phyloP scores from a whole-genome alignment of 2,888 invertebrate species.

The Agrilus cyanescens region DNA sequence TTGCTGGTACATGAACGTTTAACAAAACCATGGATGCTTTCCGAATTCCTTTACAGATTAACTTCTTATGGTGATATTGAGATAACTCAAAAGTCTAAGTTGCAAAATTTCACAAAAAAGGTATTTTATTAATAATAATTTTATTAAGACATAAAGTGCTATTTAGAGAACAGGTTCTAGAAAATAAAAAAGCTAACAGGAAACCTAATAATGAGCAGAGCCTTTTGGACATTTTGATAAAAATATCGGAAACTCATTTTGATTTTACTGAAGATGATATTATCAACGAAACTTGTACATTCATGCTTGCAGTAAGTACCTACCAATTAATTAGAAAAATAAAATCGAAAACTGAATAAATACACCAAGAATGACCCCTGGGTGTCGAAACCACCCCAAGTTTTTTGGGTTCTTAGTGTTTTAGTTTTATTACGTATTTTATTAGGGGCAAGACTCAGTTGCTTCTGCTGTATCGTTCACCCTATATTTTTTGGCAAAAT shows the following conservation, averaged over 20 bases:
- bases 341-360: background rate
- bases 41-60: slow-evolving; percentile 42
- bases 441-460: slow-evolving; percentile 48
- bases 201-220: slow-evolving; percentile 8
- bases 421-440: slow-evolving; percentile 4
- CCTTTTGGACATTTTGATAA: slow-evolving; percentile 43
- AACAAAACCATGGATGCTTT: slow-evolving; percentile 43
- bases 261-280: slow-evolving; percentile 45
- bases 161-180: slow-evolving; percentile 7
- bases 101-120: slow-evolving; percentile 37
- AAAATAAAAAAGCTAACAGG: slow-evolving; percentile 7
- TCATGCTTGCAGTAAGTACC: slow-evolving; percentile 44
- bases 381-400: too few relatives aligned
- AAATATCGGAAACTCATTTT: slow-evolving; percentile 38
- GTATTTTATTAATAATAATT: slow-evolving; percentile 18
- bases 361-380: background rate
- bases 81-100: slow-evolving; percentile 37
- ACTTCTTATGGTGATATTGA: slow-evolving; percentile 41
- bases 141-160: slow-evolving; percentile 7
- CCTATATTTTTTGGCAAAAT: slow-evolving; percentile 42
- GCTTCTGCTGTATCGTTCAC: slow-evolving; percentile 44
- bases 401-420: background rate
- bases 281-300: slow-evolving; percentile 47
- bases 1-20: slow-evolving; percentile 39
- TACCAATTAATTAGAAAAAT: slow-evolving; percentile 1